These are phyloP conservation scores for Pangasius krempfi DNA, from an alignment of 2,797 vertebrate species.

Conservation along the genomic window DNA sequence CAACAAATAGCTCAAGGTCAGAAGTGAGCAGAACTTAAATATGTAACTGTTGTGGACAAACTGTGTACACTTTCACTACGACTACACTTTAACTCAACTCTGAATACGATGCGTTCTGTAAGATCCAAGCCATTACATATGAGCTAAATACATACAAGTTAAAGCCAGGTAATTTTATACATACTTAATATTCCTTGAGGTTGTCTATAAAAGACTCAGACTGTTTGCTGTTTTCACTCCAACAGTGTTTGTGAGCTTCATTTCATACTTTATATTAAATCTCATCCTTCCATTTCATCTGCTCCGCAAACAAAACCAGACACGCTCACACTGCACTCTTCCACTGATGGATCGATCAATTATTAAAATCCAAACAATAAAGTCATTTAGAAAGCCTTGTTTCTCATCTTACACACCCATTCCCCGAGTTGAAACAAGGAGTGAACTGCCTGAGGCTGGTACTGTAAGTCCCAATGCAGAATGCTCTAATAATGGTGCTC, in stretches of 20 bases:
- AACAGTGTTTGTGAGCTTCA: constrained; percentile 5
- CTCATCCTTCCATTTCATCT: constrained; percentile 3
- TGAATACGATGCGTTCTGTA: too few species aligned
- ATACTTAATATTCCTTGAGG: constrained; percentile 65
- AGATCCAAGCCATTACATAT: background rate
- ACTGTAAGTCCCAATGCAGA: background rate
- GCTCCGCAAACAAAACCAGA: constrained; percentile 32
- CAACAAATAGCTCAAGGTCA: background rate
- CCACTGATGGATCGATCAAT: constrained; percentile 55
- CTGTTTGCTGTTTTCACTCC: background rate
- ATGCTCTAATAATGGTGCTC: constrained; percentile 7
- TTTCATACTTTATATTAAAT: constrained; percentile 32
- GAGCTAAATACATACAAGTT: background rate
- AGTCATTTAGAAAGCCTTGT: constrained; percentile 45
- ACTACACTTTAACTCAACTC: too few species aligned
- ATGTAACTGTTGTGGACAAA: background rate
- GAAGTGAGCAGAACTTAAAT: background rate
- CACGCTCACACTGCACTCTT: constrained; percentile 38
- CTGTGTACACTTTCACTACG: background rate
- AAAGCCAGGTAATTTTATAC: background rate
- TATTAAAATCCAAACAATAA: constrained; percentile 50
- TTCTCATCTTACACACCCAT: constrained; percentile 40
- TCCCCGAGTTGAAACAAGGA: constrained; percentile 9
- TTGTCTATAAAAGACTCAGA: constrained; percentile 62
- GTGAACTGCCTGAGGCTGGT: constrained; percentile 7